Conservation (phyloP, 2,888 invertebrate species). For the Lithosia quadra region DNA sequence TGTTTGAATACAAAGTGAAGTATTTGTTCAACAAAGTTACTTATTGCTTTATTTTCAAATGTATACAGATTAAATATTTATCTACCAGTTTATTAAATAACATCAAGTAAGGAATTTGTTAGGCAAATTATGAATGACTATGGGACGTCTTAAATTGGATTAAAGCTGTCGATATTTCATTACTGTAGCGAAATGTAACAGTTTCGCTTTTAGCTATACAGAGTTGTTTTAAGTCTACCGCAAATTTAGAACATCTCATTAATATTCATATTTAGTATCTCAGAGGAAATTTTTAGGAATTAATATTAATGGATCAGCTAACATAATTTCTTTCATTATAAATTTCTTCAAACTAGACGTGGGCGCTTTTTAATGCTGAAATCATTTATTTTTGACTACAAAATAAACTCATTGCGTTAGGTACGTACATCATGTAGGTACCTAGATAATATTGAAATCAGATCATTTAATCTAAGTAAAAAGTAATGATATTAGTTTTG, state of each 20-base stretch:
- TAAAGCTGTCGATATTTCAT: not conserved
- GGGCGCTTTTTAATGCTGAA: too few relatives aligned
- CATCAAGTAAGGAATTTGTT: not conserved
- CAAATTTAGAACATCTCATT: not conserved
- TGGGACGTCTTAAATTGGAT: not conserved
- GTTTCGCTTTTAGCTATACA: not conserved
- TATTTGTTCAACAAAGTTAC: not conserved
- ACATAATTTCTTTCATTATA: not conserved
- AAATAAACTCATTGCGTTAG: too few relatives aligned
- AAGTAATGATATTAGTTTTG: not conserved
- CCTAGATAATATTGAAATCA: too few relatives aligned
- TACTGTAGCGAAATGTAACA: not conserved
- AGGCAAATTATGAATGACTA: not conserved
- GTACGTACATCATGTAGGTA: too few relatives aligned
- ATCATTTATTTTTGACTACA: too few relatives aligned
- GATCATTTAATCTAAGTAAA: too few relatives aligned
- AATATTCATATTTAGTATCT: conserved; percentile 1
- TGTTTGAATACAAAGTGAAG: conserved; percentile 37
- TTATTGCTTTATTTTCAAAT: not conserved
- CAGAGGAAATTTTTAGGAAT: not conserved
- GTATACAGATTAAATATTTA: not conserved
- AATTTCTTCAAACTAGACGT: not conserved
- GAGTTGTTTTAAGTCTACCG: not conserved
- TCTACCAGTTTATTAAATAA: not conserved
- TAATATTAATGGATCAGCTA: not conserved